phyloP scores from a whole-genome alignment of 2,113 vertebrate genomes.

The Piaya cayana region DNA sequence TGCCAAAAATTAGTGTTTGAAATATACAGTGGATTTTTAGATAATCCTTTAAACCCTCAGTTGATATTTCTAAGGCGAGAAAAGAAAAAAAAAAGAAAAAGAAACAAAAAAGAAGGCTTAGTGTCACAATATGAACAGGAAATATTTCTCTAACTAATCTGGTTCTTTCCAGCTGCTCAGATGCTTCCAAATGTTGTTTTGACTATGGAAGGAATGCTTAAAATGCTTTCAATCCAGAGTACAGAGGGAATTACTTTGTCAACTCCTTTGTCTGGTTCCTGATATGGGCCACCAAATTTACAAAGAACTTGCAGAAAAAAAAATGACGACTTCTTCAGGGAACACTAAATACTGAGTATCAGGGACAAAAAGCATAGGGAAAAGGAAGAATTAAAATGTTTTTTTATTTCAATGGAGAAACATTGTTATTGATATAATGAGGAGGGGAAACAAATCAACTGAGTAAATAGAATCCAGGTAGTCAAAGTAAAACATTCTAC shows the following conservation, averaged over 20 bases:
- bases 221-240: conserved; percentile 5
- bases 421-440: neutral
- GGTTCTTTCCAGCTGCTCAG: conserved; percentile 19
- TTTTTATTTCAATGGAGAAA: neutral
- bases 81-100: neutral
- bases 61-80: neutral
- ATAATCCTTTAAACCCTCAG: neutral
- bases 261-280: neutral
- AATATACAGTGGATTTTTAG: neutral
- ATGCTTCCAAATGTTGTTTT: conserved; percentile 26
- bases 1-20: neutral
- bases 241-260: neutral
- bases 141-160: conserved; percentile 31
- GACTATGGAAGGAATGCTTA: conserved; percentile 2
- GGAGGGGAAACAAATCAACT: neutral
- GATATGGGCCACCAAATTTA: conserved; percentile 16
- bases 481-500: neutral
- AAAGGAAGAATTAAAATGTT: neutral
- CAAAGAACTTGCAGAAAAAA: neutral
- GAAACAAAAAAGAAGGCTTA: neutral
- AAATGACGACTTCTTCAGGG: neutral
- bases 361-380: neutral
- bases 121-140: neutral
- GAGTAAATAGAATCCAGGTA: neutral
- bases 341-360: neutral